Percentiles rank a stretch among this genome's conserved stretches.
phyloP scores from a whole-genome alignment of 1,140 invertebrate genomes.

The Zaprionus kolodkinae region DNA sequence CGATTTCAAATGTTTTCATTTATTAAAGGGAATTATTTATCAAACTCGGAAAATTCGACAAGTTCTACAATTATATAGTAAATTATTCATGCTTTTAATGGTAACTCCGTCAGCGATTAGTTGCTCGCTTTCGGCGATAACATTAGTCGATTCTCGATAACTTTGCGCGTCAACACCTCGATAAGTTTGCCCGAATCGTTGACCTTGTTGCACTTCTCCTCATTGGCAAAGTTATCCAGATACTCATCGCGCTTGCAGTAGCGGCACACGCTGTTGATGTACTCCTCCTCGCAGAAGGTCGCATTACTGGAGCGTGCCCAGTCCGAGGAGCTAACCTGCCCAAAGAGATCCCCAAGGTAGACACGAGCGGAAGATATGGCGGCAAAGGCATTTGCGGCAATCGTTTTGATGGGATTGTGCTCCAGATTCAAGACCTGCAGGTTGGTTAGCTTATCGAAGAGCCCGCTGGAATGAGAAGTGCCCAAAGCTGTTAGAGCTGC shows the following conservation, averaged over 20 bases:
- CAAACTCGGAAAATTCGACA: neutral
- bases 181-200: constrained; percentile 49
- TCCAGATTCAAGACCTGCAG: constrained; percentile 68
- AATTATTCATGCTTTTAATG: neutral
- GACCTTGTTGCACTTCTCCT: constrained; percentile 66
- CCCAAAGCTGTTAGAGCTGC: neutral
- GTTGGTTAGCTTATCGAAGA: constrained; percentile 62
- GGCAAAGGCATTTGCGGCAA: constrained; percentile 58
- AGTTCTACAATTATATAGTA: neutral
- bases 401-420: constrained; percentile 72
- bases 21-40: neutral
- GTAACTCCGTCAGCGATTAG: constrained; percentile 12
- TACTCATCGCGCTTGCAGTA: constrained; percentile 70
- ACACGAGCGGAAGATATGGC: constrained; percentile 60
- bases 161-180: constrained; percentile 53
- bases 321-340: constrained; percentile 32
- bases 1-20: constrained; percentile 17
- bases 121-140: constrained; percentile 20
- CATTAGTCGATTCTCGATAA: constrained; percentile 49
- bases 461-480: constrained; percentile 37
- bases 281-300: constrained; percentile 72
- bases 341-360: constrained; percentile 59
- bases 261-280: constrained; percentile 62
- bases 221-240: constrained; percentile 64
- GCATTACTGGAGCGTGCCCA: constrained; percentile 65